Conservation (phyloP, 2,888 invertebrate species). For the Calameuta idolon region DNA sequence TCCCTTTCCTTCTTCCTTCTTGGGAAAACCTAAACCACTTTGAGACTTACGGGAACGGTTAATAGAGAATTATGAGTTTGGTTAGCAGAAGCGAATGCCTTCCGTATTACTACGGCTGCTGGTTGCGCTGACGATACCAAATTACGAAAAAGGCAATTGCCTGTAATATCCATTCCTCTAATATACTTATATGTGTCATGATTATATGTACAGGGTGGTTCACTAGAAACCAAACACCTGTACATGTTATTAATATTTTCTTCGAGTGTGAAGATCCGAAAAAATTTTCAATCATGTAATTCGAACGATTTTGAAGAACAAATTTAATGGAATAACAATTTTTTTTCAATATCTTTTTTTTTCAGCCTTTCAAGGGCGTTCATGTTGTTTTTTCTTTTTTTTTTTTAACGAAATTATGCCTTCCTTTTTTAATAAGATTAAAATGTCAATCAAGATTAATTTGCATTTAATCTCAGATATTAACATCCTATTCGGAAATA, state of each 20-base stretch:
- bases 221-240: not conserved
- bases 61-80: constrained; percentile 57
- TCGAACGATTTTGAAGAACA: not conserved
- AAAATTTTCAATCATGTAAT: not conserved
- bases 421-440: too few species aligned
- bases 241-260: not conserved
- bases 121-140: not conserved
- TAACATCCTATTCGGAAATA: too few species aligned
- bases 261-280: not conserved
- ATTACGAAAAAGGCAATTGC: not conserved
- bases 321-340: too few species aligned
- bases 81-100: constrained; percentile 31
- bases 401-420: too few species aligned
- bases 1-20: not conserved
- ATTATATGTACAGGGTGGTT: not conserved
- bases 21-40: not conserved
- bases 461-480: too few species aligned
- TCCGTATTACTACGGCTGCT: constrained; percentile 26
- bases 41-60: constrained; percentile 33
- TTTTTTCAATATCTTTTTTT: too few species aligned
- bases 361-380: too few species aligned
- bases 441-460: too few species aligned
- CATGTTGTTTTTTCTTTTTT: too few species aligned
- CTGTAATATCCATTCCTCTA: not conserved
- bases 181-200: not conserved